phyloP scores from a whole-genome alignment of 2,888 invertebrate species.

The Candidula unifasciata region DNA sequence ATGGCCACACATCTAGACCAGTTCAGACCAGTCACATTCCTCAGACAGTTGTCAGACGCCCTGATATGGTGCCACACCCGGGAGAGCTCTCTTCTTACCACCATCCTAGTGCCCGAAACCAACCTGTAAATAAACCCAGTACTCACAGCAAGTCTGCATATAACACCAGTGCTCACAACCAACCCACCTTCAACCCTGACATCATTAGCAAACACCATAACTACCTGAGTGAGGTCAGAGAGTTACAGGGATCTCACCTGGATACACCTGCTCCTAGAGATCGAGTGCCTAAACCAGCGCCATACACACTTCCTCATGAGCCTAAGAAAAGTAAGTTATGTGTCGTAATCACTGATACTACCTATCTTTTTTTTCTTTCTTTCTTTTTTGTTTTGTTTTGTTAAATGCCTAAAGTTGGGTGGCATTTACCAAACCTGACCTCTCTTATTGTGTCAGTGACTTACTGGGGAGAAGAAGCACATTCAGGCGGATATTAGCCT shows the following conservation, averaged over 20 bases:
- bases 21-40: slow-evolving; percentile 33
- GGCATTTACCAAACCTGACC: too few species aligned
- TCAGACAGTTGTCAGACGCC: slow-evolving; percentile 6
- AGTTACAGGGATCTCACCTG: slow-evolving; percentile 63
- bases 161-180: slow-evolving; percentile 1
- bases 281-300: slow-evolving; percentile 68
- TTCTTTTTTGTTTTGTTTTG: too few species aligned
- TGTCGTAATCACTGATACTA: background rate
- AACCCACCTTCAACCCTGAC: slow-evolving; percentile 39
- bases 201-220: slow-evolving; percentile 55
- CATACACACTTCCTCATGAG: slow-evolving; percentile 49
- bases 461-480: too few species aligned
- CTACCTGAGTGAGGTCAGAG: slow-evolving; percentile 56
- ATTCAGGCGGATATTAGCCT: too few species aligned
- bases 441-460: too few species aligned
- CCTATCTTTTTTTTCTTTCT: too few species aligned
- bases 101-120: slow-evolving; percentile 9
- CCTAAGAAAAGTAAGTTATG: slow-evolving; percentile 54
- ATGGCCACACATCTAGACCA: background rate
- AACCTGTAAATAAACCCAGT: background rate
- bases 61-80: background rate
- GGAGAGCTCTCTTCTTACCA: background rate
- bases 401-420: too few species aligned
- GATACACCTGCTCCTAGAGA: slow-evolving; percentile 73
- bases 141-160: slow-evolving; percentile 16